These are phyloP conservation scores for Aphidius gifuensis DNA, from an alignment of 1,140 invertebrate species.

Conservation along the genomic window DNA sequence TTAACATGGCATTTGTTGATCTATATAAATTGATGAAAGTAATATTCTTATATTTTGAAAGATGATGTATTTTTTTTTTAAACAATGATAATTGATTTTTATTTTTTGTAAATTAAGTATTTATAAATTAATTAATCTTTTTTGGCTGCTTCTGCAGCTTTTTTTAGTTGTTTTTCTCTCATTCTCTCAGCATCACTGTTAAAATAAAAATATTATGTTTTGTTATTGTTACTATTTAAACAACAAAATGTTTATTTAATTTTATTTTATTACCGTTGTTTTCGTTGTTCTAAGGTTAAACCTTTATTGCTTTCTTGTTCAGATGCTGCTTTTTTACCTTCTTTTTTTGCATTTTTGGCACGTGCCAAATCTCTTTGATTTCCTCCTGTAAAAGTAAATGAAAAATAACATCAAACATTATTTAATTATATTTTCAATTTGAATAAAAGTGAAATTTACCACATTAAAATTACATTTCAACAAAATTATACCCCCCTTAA, in stretches of 20 bases:
- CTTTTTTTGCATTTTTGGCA: slow-evolving; percentile 64
- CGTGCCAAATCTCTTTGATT: slow-evolving; percentile 69
- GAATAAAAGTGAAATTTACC: no score
- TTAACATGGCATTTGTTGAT: no score
- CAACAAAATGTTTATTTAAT: neutral
- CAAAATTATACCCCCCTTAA: no score
- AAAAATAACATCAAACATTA: slow-evolving; percentile 5
- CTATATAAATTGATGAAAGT: no score
- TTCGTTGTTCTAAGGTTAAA: slow-evolving; percentile 60
- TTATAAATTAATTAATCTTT: no score
- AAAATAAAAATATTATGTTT: slow-evolving; percentile 24
- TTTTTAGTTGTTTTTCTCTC: slow-evolving; percentile 60
- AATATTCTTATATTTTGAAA: no score
- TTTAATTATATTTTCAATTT: neutral
- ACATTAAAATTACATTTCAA: no score
- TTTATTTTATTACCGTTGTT: slow-evolving; percentile 56
- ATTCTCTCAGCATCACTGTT: slow-evolving; percentile 63
- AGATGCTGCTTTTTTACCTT: slow-evolving; percentile 52
- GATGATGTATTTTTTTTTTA: no score
- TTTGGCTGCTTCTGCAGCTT: slow-evolving; percentile 29
- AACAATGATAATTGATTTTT: no score
- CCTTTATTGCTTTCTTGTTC: slow-evolving; percentile 63
- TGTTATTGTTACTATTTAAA: neutral
- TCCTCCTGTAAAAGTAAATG: slow-evolving; percentile 48
- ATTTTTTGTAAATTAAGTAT: no score